Evolutionary conservation across 2,797 vertebrate species (phyloP).

Genomic region (Lagodon rhomboides): DNA sequence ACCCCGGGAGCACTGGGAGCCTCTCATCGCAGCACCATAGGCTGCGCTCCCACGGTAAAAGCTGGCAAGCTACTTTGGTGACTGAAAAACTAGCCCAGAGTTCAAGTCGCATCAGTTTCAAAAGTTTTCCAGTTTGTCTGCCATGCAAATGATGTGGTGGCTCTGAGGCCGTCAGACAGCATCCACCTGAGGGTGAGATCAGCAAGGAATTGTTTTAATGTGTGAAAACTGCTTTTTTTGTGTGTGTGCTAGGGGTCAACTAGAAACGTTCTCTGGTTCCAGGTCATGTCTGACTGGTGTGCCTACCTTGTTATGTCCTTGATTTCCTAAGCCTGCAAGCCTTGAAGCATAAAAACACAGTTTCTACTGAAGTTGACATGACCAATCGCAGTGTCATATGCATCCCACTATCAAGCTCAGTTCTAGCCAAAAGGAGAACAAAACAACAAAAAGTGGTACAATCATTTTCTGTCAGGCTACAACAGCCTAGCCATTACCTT

Average conservation of each 20-base stretch:
- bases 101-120: constrained; percentile 50
- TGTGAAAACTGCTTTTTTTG: constrained; percentile 6
- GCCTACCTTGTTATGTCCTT: background rate
- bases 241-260: background rate
- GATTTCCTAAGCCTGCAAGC: constrained; percentile 7
- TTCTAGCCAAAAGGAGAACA: constrained; percentile 11
- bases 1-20: constrained; percentile 49
- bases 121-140: constrained; percentile 63
- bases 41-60: constrained; percentile 51
- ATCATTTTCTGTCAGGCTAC: constrained; percentile 24
- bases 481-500: constrained; percentile 8
- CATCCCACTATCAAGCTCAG: constrained; percentile 12
- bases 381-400: background rate
- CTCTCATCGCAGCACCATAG: constrained; percentile 63
- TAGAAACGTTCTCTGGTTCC: background rate
- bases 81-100: constrained; percentile 58
- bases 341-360: constrained; percentile 12
- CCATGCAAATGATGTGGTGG: constrained; percentile 39
- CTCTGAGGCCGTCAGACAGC: constrained; percentile 1
- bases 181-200: background rate
- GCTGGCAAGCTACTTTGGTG: constrained; percentile 62
- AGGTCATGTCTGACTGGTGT: background rate
- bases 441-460: constrained; percentile 7
- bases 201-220: constrained; percentile 6
- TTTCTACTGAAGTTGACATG: background rate